Percentiles rank a stretch among this genome's conserved stretches.
phyloP scores from a whole-genome alignment of 1,140 invertebrate species.

The Pseudomyrmex pallidus region DNA sequence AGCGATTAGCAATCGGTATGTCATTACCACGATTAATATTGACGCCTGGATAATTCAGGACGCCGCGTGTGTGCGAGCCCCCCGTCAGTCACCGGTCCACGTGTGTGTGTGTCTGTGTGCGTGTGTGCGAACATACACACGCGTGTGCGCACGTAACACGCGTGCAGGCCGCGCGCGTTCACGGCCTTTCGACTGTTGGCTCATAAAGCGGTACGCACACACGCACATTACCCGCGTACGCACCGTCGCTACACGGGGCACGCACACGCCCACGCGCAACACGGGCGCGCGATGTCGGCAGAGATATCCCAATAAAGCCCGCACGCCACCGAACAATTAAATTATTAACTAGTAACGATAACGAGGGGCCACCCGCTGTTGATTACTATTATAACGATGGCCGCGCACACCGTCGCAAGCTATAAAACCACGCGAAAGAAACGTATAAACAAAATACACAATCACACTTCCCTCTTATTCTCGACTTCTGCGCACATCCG shows the following conservation, averaged over 20 bases:
- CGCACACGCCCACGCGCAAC: not conserved
- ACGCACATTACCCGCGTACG: not conserved
- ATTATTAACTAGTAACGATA: slow-evolving; percentile 84
- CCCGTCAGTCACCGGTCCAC: slow-evolving; percentile 26
- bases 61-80: slow-evolving; percentile 14
- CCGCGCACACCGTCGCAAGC: slow-evolving; percentile 49
- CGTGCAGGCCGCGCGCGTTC: slow-evolving; percentile 23
- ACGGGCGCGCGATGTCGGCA: slow-evolving; percentile 75
- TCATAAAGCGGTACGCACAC: slow-evolving; percentile 31
- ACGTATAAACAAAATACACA: slow-evolving; percentile 56
- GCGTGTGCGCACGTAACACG: slow-evolving; percentile 31
- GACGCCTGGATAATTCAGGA: slow-evolving; percentile 63
- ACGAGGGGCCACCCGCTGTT: slow-evolving; percentile 77
- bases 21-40: slow-evolving; percentile 73
- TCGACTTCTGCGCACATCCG: slow-evolving; percentile 30
- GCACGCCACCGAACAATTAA: slow-evolving; percentile 85
- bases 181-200: slow-evolving; percentile 9
- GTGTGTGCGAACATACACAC: not conserved
- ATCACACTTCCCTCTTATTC: not conserved
- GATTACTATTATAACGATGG: slow-evolving; percentile 83
- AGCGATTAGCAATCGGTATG: slow-evolving; percentile 67
- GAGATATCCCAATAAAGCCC: slow-evolving; percentile 83
- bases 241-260: not conserved
- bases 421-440: slow-evolving; percentile 32
- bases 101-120: not conserved